Base-by-base conservation (phyloP, 2,888 invertebrate genomes). In the Stenichneumon culpator region DNA sequence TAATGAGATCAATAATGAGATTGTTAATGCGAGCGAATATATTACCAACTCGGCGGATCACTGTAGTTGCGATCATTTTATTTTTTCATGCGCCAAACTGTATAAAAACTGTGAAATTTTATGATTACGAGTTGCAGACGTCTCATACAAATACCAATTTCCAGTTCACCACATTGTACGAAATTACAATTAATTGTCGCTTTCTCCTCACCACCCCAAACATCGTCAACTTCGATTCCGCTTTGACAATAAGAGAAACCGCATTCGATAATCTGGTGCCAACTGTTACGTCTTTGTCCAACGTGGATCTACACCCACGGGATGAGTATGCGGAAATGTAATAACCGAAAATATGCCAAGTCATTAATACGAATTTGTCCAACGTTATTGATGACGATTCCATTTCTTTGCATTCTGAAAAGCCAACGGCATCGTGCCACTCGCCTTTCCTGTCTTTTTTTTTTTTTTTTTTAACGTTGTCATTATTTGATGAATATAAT, bases 341-440 rank as follows among this genome's bases (percentile, higher is more conserved):
- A 86, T 88, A 88, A 86, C 72, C n/a, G 32, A 63, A 88, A 90
- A 92, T 84, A 87, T 90, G 92, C 91, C 82, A 63, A 89, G 89
- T 93, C 93, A 93, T 93, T 92, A 92, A 92, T 92, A 93, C 89
- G 88, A 93, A 93, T 93, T 92, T 92, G 91, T 92, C 92, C 79
- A 88, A 87, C 73, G 87, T 86, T 88, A 89, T 91, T 89, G 90
- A 92, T 92, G 92, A 92, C 89, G 90, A 88, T 88, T 91, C 87
- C 89, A 92, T 91, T 92, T 28, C 74, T 79, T 79, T 75, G 85
- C 79, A 77, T 82, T 70, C 74, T 54, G 36, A 52, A 65, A 63
- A 68, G 63, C 25, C 60, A 50, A 63, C 47, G 67, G 36, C 16
- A 65, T 25, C 28, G 1, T 28, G 67, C 6, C 70, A 54, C 69